phyloP scores from a whole-genome alignment of 2,888 invertebrate species.

The Orthosia gothica region DNA sequence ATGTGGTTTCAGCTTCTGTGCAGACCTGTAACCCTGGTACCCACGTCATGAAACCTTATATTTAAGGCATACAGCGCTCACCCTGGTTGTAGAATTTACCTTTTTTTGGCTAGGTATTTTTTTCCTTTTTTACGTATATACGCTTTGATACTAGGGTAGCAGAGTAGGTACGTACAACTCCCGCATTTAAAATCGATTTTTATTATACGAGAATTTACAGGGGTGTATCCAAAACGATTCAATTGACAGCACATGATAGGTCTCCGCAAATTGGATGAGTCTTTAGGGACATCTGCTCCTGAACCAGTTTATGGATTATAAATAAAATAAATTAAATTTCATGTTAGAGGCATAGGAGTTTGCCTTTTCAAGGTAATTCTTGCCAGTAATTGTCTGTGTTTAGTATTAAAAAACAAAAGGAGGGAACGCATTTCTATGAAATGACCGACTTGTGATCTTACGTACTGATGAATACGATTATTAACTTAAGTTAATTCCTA shows the following conservation, averaged over 20 bases:
- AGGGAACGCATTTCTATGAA: background rate
- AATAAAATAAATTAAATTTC: no score
- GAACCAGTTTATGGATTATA: no score
- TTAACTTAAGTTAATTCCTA: background rate
- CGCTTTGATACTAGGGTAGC: background rate
- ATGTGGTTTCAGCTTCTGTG: conserved; percentile 18
- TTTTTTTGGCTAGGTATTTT: background rate
- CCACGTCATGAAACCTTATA: background rate
- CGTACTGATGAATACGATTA: background rate
- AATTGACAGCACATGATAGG: no score
- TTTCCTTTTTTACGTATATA: background rate
- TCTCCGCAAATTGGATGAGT: no score
- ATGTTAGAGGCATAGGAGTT: no score
- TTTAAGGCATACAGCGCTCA: conserved; percentile 28
- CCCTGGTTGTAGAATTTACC: conserved; percentile 12
- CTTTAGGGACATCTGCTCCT: no score
- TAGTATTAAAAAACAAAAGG: background rate
- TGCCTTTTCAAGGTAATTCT: no score
- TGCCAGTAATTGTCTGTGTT: no score
- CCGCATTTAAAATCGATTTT: no score
- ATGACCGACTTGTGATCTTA: no score
- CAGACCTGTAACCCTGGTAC: conserved; percentile 19
- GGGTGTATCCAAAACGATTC: no score
- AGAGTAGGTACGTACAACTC: background rate
- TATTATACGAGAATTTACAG: no score